phyloP scores from a whole-genome alignment of 2,888 invertebrate genomes.

The Coelogynopora nodosa region DNA sequence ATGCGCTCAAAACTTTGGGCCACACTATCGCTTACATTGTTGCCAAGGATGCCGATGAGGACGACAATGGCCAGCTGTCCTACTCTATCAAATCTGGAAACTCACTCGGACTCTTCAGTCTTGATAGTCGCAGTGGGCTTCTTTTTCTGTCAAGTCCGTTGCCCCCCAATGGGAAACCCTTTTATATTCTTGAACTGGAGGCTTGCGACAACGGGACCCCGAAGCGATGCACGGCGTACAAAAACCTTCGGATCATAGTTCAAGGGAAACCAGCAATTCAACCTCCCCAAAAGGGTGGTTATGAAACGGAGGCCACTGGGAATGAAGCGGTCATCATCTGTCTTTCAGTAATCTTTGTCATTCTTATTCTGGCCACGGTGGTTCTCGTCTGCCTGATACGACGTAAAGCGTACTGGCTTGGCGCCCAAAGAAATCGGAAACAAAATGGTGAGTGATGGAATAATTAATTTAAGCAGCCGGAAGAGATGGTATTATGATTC shows the following conservation, averaged over 20 bases:
- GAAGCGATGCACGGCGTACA: constrained; percentile 31
- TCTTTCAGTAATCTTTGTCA: constrained; percentile 32
- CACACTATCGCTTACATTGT: constrained; percentile 30
- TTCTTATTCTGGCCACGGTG: constrained; percentile 23
- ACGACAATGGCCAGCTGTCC: constrained; percentile 8
- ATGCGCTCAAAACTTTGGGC: constrained; percentile 25
- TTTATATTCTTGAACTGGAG: background rate
- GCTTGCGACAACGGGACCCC: constrained; percentile 39
- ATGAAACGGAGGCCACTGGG: background rate
- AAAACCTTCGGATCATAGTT: constrained; percentile 31
- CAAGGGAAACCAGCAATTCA: background rate
- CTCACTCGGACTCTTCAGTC: background rate
- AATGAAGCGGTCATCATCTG: constrained; percentile 38
- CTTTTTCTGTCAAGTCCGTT: constrained; percentile 2
- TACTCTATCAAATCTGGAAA: constrained; percentile 39
- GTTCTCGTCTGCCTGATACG: constrained; percentile 36
- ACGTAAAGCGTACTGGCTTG: constrained; percentile 27
- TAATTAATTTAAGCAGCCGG: too few relatives aligned
- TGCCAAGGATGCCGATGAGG: constrained; percentile 35
- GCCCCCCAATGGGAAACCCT: background rate
- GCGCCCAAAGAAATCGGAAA: constrained; percentile 18
- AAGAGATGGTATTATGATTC: too few relatives aligned
- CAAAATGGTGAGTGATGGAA: constrained; percentile 28
- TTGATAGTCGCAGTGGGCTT: constrained; percentile 33
- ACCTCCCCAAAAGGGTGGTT: background rate